Conservation (phyloP, 2,797 vertebrate species). For the Monodelphis domestica region DNA sequence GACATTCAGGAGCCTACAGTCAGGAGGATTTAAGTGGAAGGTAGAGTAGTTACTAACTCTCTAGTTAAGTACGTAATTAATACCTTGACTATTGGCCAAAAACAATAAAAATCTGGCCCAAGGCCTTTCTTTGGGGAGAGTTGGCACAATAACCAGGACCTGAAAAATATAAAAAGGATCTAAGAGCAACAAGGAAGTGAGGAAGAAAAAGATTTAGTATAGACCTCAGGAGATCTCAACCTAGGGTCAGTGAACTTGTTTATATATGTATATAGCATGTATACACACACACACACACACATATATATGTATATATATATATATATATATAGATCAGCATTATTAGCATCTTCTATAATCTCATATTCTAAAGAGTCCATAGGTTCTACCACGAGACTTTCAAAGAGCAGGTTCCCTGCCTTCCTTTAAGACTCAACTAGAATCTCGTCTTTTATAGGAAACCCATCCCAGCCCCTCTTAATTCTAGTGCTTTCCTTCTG, state of each 20-base stretch:
- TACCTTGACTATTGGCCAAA: constrained; percentile 25
- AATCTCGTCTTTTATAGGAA: background rate
- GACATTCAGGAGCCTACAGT: background rate
- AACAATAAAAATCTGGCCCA: background rate
- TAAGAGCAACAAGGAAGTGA: background rate
- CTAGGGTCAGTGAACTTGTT: background rate
- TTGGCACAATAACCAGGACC: background rate
- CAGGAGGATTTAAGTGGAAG: background rate
- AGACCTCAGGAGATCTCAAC: background rate
- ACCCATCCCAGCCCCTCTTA: background rate
- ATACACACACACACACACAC: background rate
- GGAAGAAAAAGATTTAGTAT: background rate
- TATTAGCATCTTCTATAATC: background rate
- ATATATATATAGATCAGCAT: background rate
- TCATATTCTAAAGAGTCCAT: background rate
- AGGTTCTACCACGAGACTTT: background rate
- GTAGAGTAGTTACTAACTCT: background rate
- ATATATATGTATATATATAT: no score
- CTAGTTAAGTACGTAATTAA: background rate
- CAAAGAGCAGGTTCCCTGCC: background rate
- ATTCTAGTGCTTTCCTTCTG: background rate
- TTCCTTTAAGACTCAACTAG: background rate
- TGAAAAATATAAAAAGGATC: background rate
- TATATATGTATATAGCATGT: background rate
- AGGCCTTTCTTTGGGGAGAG: background rate